Percentiles rank a stretch among this genome's conserved stretches.
phyloP scores from a whole-genome alignment of 2,888 invertebrate species.

The Tachystola acroxantha region DNA sequence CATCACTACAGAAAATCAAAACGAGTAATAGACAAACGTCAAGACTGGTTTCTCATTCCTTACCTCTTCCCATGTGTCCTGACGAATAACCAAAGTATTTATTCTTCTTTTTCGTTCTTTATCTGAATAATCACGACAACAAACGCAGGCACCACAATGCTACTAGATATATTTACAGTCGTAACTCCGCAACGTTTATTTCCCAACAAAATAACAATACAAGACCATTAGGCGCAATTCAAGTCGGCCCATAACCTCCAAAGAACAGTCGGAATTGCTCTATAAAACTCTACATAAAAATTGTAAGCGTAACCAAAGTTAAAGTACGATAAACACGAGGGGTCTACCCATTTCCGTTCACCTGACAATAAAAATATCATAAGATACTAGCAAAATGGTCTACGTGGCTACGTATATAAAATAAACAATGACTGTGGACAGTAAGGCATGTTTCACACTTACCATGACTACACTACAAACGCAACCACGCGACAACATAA shows the following conservation, averaged over 20 bases:
- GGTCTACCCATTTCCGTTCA: constrained; percentile 32
- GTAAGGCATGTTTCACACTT: too few species aligned
- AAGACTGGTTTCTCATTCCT: too few species aligned
- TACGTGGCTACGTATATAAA: constrained; percentile 41
- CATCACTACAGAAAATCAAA: too few species aligned
- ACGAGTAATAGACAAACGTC: too few species aligned
- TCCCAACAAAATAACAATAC: constrained; percentile 5
- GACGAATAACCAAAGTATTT: too few species aligned
- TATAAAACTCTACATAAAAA: constrained; percentile 37
- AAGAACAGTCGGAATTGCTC: constrained; percentile 12
- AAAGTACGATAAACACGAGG: constrained; percentile 43
- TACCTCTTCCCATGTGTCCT: too few species aligned
- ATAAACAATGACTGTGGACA: constrained; percentile 45
- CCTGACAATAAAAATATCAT: constrained; percentile 50
- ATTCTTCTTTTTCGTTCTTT: too few species aligned
- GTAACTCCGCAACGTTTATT: constrained; percentile 5
- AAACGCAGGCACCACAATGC: too few species aligned
- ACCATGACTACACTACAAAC: too few species aligned
- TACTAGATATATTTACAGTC: too few species aligned
- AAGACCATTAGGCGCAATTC: constrained; percentile 15
- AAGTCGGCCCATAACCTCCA: constrained; percentile 14
- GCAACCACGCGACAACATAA: too few species aligned
- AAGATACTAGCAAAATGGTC: constrained; percentile 31
- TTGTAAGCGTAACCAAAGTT: constrained; percentile 38
- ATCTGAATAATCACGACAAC: too few species aligned